Evolutionary conservation across 1,140 invertebrate genomes (phyloP), one percentile per base, ranked within the genome.

Genomic region (Dysdera silvatica): DNA sequence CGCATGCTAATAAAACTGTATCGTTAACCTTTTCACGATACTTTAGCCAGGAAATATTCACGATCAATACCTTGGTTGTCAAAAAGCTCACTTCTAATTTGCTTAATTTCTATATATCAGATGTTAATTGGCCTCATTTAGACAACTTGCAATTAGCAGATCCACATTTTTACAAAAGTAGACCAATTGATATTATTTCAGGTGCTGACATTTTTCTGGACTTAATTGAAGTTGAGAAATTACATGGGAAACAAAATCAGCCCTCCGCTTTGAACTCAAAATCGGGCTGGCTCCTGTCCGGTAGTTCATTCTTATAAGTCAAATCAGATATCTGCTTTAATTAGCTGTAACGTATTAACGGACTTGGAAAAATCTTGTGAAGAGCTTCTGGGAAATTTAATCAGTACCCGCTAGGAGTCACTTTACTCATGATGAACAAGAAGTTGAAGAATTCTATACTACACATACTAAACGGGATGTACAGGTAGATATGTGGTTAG

Each of bases 171-270:
- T 8, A 23, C 6, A 16, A 33, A n/a, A 29, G 31, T n/a, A 7
- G 54, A 28, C 29, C 54, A 43, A 45, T 56, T 24, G 54, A 56
- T 24, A 31, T 56, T 12, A 35, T 56, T 7, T 26, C 26, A 20
- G 54, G 54, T 18, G 54, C 54, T n/a, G 54, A 56, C 29, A 24
- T 43, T n/a, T 56, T 24, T 40, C 4, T 12, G 10, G 26, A 56
- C 40, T 28, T 41, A 35, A 24, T 56, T 16, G 16, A 26, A 4
- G 29, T 26, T 49, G 23, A 28, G 29, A 4, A 28, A 8, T 12
- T 49, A 8, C 5, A 23, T 4, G n/a, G 8, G 24, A 23, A 23
- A 10, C 23, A 24, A 23, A 7, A 49, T 49, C 16, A 23, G 6
- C 20, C 29, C 8, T 26, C 23, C 5, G 47, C 47, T 12, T 28